Evolutionary conservation across 2,888 invertebrate genomes (phyloP).

Genomic region (Agonopterix heracliana): DNA sequence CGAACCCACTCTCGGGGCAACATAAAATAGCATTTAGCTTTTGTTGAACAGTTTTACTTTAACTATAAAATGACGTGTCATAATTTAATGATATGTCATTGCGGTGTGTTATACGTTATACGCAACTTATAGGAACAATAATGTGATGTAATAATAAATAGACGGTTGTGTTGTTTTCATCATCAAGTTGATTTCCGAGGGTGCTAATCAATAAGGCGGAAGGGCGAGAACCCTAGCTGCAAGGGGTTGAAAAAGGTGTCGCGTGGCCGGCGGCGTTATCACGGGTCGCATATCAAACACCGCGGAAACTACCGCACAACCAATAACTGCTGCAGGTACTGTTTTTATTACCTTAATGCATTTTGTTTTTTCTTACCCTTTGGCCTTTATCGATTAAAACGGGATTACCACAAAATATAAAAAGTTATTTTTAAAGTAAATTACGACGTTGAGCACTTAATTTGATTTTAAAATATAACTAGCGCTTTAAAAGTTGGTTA

Average conservation of each 20-base stretch:
- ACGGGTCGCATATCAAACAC: conserved; percentile 66
- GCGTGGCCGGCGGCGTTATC: conserved; percentile 66
- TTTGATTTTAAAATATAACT: too few species aligned
- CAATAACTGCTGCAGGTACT: conserved; percentile 21
- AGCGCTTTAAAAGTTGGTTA: too few species aligned
- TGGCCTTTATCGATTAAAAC: too few species aligned
- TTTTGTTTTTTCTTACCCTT: too few species aligned
- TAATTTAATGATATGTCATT: background rate
- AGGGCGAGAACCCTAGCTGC: conserved; percentile 62
- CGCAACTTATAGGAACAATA: background rate
- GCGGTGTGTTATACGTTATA: background rate
- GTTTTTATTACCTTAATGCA: conserved; percentile 13
- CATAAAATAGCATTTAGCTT: too few species aligned
- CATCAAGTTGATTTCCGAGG: conserved; percentile 50
- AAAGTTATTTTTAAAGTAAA: too few species aligned
- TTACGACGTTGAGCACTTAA: too few species aligned
- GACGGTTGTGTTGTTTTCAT: conserved; percentile 43
- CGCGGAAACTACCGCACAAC: conserved; percentile 51
- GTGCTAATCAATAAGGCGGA: conserved; percentile 71
- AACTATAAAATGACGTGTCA: background rate
- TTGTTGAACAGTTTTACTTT: too few species aligned
- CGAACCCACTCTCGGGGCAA: too few species aligned
- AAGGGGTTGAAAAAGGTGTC: conserved; percentile 70
- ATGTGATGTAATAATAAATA: conserved; percentile 18
- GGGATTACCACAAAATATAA: too few species aligned